phyloP scores from a whole-genome alignment of 2,113 vertebrate species.

The Anguilla rostrata region DNA sequence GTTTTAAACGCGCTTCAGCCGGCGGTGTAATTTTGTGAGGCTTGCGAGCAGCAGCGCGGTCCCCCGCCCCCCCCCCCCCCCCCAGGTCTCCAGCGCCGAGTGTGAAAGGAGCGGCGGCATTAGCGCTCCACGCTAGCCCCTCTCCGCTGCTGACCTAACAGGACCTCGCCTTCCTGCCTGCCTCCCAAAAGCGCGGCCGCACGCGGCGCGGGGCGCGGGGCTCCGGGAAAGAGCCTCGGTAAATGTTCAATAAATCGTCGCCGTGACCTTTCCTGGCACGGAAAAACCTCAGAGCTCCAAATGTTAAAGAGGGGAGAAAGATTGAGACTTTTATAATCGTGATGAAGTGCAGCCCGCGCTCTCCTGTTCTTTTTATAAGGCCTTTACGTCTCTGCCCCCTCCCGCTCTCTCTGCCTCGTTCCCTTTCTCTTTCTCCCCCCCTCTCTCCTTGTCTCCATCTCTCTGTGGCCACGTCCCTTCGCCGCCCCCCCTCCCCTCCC shows the following conservation, averaged over 20 bases:
- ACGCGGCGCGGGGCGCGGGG: constrained; percentile 48
- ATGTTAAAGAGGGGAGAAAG: constrained; percentile 47
- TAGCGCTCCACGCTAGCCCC: background rate
- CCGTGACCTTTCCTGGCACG: constrained; percentile 62
- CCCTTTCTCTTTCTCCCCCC: constrained; percentile 45
- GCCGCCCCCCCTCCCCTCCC: constrained; percentile 41
- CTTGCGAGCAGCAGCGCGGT: background rate
- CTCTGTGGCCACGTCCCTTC: constrained; percentile 48
- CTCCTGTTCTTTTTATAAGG: constrained; percentile 54
- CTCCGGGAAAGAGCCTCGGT: constrained; percentile 60
- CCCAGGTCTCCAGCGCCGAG: no score
- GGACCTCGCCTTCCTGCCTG: constrained; percentile 30
- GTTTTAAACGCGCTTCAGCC: background rate
- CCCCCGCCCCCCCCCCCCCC: no score
- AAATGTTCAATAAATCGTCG: constrained; percentile 70
- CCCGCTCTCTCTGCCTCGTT: constrained; percentile 26
- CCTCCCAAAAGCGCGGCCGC: constrained; percentile 35
- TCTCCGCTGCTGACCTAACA: background rate
- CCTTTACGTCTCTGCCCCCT: background rate
- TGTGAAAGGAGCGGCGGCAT: background rate
- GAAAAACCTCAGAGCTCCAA: constrained; percentile 48
- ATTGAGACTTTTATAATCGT: constrained; percentile 41
- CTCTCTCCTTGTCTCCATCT: constrained; percentile 44
- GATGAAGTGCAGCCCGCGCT: constrained; percentile 40
- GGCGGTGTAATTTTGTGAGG: background rate